These are phyloP conservation scores for Echinometra lucunter DNA, from an alignment of 53 echinoderm and acorn worm species.

Conservation along the genomic window DNA sequence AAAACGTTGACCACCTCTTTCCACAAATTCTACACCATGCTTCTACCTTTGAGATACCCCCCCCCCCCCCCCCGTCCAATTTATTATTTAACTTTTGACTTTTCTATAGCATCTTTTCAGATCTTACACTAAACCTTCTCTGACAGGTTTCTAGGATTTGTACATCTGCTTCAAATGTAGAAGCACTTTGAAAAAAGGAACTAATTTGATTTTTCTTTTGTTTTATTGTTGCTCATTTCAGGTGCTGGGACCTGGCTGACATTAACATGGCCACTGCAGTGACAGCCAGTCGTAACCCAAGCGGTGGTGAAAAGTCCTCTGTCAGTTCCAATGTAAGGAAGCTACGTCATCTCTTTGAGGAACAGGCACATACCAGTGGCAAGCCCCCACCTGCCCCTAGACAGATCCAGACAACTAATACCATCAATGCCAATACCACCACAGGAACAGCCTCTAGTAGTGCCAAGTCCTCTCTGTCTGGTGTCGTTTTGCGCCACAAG, in stretches of 20 bases:
- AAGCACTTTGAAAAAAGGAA: neutral
- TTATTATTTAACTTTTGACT: no score
- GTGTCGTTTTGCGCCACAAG: conserved; percentile 40
- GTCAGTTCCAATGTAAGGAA: conserved; percentile 66
- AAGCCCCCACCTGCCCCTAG: conserved; percentile 19
- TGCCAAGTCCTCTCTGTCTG: conserved; percentile 41
- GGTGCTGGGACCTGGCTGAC: conserved; percentile 69
- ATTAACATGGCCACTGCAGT: conserved; percentile 65
- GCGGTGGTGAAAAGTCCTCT: conserved; percentile 36
- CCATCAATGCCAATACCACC: conserved; percentile 7
- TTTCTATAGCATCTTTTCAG: neutral
- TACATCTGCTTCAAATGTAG: neutral
- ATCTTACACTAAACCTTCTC: neutral
- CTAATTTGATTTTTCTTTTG: neutral
- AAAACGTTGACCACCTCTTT: no score
- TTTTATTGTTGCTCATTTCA: neutral
- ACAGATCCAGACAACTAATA: neutral
- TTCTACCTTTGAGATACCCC: neutral
- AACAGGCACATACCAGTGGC: conserved; percentile 35
- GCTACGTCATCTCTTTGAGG: conserved; percentile 64
- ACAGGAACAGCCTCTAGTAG: conserved; percentile 18
- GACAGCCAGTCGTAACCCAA: conserved; percentile 65
- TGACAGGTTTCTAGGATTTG: neutral
- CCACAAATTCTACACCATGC: no score
- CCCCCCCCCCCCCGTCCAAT: no score